A percentile compares a stretch with the other conserved stretches of the same genome.
phyloP scores from a whole-genome alignment of 1,140 invertebrate species.

The Eriocheir sinensis region DNA sequence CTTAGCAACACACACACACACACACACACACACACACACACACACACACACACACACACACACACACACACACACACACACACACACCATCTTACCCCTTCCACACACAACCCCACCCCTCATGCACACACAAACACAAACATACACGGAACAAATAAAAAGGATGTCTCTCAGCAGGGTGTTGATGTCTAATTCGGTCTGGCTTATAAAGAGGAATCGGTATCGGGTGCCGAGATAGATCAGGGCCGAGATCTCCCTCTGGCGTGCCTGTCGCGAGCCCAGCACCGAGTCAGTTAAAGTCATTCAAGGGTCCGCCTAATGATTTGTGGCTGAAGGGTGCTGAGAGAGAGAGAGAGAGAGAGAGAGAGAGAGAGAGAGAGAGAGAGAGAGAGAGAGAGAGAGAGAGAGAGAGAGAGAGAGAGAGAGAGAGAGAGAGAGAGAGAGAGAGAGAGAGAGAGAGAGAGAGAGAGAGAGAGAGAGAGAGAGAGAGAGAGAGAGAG shows the following conservation, averaged over 20 bases:
- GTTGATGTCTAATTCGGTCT: no score
- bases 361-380: slow-evolving; percentile 5
- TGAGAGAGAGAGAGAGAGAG: background rate
- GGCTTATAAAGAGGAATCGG: no score
- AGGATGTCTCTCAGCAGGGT: no score
- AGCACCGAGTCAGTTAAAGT: background rate
- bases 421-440: no score
- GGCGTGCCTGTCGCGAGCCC: no score
- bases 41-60: slow-evolving; percentile 18
- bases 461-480: background rate
- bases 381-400: slow-evolving; percentile 46
- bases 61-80: slow-evolving; percentile 47
- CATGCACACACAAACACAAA: slow-evolving; percentile 40
- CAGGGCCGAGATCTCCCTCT: no score
- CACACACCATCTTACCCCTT: no score
- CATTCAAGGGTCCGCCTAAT: background rate
- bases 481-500: background rate
- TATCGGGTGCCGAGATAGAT: no score
- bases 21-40: slow-evolving; percentile 31
- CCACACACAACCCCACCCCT: slow-evolving; percentile 16
- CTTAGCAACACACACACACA: background rate
- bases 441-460: background rate
- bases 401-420: background rate
- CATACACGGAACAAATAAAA: background rate
- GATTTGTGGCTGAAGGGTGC: background rate